Percentiles rank a stretch among this genome's conserved stretches.
Conservation (phyloP, 2,888 invertebrate species). For the Latrodectus elegans region DNA sequence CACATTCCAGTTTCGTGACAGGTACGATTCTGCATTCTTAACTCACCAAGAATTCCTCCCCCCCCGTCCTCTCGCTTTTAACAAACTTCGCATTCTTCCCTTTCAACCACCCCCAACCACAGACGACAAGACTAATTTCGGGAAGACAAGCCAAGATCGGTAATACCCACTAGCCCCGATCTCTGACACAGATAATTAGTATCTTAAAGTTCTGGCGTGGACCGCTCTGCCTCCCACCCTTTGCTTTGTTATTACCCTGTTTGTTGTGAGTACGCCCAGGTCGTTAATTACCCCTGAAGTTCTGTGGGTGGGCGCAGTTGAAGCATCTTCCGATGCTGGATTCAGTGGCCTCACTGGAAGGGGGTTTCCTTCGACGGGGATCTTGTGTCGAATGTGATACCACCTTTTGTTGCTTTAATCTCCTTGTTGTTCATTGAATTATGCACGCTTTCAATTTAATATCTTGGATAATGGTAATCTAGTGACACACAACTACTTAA, state of each 20-base stretch:
- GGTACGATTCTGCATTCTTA: slow-evolving; percentile 52
- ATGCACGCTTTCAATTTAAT: too few species aligned
- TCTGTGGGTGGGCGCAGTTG: slow-evolving; percentile 30
- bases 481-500: too few species aligned
- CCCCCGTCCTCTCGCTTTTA: slow-evolving; percentile 23
- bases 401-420: background rate
- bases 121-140: slow-evolving; percentile 44
- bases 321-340: slow-evolving; percentile 57
- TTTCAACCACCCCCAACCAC: slow-evolving; percentile 1
- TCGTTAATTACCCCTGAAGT: slow-evolving; percentile 59
- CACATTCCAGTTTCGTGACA: slow-evolving; percentile 20
- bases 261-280: slow-evolving; percentile 32
- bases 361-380: background rate
- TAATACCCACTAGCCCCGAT: slow-evolving; percentile 36
- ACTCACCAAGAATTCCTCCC: slow-evolving; percentile 40
- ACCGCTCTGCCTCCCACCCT: slow-evolving; percentile 33
- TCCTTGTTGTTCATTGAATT: too few species aligned
- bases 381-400: slow-evolving; percentile 28
- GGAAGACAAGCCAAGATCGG: slow-evolving; percentile 47
- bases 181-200: slow-evolving; percentile 67
- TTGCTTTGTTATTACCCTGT: slow-evolving; percentile 62
- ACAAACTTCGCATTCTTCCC: background rate
- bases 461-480: too few species aligned
- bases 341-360: slow-evolving; percentile 39
- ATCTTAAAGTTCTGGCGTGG: slow-evolving; percentile 50